A percentile compares a stretch with the other conserved stretches of the same genome.
These are phyloP conservation scores for Lutjanus campechanus DNA, from an alignment of 2,797 vertebrate genomes.

Conservation along the genomic window DNA sequence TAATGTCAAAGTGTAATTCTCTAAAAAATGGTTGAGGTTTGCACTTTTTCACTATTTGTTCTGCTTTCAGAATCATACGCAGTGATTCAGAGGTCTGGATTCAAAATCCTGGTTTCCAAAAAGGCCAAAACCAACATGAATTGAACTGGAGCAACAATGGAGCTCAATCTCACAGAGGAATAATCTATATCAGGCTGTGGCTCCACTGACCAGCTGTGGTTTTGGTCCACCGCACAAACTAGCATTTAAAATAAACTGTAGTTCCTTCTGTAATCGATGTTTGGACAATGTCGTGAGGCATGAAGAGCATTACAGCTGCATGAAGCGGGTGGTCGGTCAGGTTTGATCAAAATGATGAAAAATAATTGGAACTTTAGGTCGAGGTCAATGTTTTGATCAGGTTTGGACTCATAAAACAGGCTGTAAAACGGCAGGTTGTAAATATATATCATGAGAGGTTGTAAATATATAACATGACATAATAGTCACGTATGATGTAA, in stretches of 20 bases:
- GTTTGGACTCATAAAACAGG: not conserved
- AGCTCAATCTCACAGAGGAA: not conserved
- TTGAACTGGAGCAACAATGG: not conserved
- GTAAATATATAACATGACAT: slow-evolving; percentile 3
- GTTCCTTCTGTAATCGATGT: not conserved
- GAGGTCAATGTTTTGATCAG: slow-evolving; percentile 9
- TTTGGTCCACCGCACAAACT: no score
- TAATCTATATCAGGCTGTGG: not conserved
- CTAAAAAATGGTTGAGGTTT: no score
- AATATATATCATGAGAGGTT: not conserved
- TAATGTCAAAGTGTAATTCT: no score
- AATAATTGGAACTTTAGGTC: not conserved
- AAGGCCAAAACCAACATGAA: not conserved
- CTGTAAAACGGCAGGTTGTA: not conserved
- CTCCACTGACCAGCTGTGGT: no score
- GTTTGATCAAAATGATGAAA: not conserved
- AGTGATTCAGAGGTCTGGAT: not conserved
- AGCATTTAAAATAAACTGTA: no score
- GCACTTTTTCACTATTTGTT: no score
- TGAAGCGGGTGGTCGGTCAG: not conserved
- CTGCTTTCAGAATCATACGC: no score
- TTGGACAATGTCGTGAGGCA: not conserved
- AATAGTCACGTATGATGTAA: slow-evolving; percentile 20
- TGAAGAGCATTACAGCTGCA: not conserved
- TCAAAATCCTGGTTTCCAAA: not conserved